Evolutionary conservation across 1,140 invertebrate species (phyloP).

Genomic region (Monochamus saltuarius): DNA sequence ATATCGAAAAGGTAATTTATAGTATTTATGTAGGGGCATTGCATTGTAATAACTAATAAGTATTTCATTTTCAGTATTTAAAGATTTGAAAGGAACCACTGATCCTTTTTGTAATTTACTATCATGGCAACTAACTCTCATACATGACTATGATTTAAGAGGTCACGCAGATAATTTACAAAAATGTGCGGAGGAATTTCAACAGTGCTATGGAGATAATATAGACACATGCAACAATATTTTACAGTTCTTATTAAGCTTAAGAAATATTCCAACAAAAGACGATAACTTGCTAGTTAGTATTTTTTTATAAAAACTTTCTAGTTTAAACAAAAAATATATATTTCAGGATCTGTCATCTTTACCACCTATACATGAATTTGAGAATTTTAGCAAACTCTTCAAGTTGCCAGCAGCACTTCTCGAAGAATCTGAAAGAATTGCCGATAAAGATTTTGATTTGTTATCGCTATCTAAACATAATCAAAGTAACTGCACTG

Average conservation of each 20-base stretch:
- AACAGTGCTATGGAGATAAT: conserved; percentile 25
- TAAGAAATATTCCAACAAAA: conserved; percentile 34
- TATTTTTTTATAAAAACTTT: conserved; percentile 9
- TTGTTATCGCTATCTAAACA: conserved; percentile 10
- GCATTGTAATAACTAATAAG: no score
- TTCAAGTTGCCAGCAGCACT: conserved; percentile 15
- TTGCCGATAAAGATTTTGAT: conserved; percentile 15
- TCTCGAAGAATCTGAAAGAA: conserved; percentile 14
- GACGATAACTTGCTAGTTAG: conserved; percentile 32
- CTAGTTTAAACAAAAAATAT: conserved; percentile 6
- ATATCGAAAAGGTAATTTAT: conserved; percentile 22
- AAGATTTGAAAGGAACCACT: conserved; percentile 29
- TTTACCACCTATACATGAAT: conserved; percentile 28
- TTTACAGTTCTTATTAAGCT: conserved; percentile 38
- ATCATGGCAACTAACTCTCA: conserved; percentile 43
- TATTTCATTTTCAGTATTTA: conserved; percentile 29
- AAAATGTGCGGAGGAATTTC: conserved; percentile 27
- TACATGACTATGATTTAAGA: conserved; percentile 32
- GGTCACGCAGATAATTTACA: conserved; percentile 37
- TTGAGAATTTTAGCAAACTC: conserved; percentile 19
- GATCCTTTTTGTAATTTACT: conserved; percentile 42
- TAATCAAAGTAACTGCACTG: conserved; percentile 1
- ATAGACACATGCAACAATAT: conserved; percentile 27
- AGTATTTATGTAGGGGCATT: neutral
- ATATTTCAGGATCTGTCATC: conserved; percentile 30